Percentiles rank a stretch among this genome's conserved stretches.
phyloP scores from a whole-genome alignment of 2,113 vertebrate species.

The Hepsetus odoe region DNA sequence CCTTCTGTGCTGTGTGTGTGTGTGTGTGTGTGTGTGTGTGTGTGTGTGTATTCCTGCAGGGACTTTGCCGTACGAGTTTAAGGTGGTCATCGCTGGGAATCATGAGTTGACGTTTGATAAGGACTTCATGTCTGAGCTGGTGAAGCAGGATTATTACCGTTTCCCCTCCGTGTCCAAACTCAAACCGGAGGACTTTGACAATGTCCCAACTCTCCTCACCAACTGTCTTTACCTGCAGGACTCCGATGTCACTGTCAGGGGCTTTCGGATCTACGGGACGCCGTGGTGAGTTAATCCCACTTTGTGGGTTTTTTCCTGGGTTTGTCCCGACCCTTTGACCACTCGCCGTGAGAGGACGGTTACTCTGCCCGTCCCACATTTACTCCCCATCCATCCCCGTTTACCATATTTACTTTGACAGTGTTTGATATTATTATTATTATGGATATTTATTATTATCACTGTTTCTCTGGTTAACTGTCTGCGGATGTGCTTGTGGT shows the following conservation, averaged over 20 bases:
- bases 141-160: conserved; percentile 99
- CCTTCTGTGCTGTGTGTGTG: neutral
- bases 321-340: conserved; percentile 34
- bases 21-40: neutral
- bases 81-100: conserved; percentile 99
- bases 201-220: conserved; percentile 96
- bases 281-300: conserved; percentile 86
- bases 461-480: no score
- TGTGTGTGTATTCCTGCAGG: conserved; percentile 70
- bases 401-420: no score
- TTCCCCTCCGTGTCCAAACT: conserved; percentile 99
- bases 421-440: no score
- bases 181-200: conserved; percentile 99
- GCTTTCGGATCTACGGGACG: conserved; percentile 96
- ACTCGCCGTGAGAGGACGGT: no score
- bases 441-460: no score
- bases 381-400: no score
- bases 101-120: conserved; percentile 99
- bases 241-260: conserved; percentile 96
- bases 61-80: conserved; percentile 95
- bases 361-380: no score
- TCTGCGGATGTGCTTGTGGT: no score
- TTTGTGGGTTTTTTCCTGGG: conserved; percentile 25
- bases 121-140: conserved; percentile 99
- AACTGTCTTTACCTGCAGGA: conserved; percentile 99